Evolutionary conservation across 2,888 invertebrate species (phyloP), one percentile per base, ranked within the genome.

Genomic region (Aleiodes alternator): DNA sequence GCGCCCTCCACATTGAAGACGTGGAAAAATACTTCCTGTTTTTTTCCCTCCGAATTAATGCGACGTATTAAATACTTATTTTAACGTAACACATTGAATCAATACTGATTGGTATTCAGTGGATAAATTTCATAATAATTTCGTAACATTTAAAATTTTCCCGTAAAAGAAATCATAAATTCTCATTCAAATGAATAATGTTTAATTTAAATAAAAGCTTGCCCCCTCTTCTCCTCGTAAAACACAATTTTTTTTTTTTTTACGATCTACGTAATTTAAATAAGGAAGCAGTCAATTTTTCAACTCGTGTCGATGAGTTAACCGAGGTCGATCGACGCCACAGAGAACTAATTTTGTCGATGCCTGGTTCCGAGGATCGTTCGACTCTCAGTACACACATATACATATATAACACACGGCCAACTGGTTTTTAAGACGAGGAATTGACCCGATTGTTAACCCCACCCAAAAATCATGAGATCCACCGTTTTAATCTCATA

Each of bases 381-480:
- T 38, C 23, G 66, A 83, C 81, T 80, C 29, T 69, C 12, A 23
- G 23, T 34, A 34, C 34, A 34, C 34, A 34, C 34, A 34, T 4
- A 34, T 4, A 34, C 34, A 34, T 48, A 38, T 70, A 59, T 9
- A 8, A 69, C 76, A 75, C 75, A 73, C 75, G 80, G 80, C 82
- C 84, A 86, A 86, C 85, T 84, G 83, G 83, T 87, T 86, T 85
- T 70, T 34, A 82, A 84, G 82, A 84, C 80, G 84, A 83, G 80
- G 82, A 86, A 83, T 85, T 86, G 86, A 87, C 87, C 86, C 84
- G 84, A 85, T 84, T 84, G 83, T 87, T 87, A 85, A 86, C 86
- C 86, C 77, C 69, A 64, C 7, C 48, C 48, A 38, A 68, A 23
- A 68, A 43, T 64, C 68, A 68, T 11, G 23, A 7, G 29, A 23